Percentiles rank a stretch among this genome's conserved stretches.
phyloP scores from a whole-genome alignment of 2,113 vertebrate species.

The Rhizomys pruinosus region DNA sequence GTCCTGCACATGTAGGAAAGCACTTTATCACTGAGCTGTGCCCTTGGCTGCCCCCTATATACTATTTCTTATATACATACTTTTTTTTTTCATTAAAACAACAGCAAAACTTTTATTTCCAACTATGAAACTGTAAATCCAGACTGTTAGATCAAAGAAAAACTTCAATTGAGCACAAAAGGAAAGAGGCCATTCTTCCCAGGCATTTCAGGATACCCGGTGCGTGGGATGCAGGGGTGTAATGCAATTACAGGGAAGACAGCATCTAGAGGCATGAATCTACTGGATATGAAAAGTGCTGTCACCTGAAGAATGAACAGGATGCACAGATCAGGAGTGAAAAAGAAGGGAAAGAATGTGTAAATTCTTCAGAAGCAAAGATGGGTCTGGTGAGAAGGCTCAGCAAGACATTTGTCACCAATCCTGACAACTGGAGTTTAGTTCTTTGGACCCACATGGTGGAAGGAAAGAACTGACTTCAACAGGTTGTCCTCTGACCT shows the following conservation, averaged over 20 bases:
- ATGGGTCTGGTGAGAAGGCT: background rate
- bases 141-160: background rate
- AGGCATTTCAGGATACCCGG: background rate
- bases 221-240: background rate
- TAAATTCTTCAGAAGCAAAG: background rate
- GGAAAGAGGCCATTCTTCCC: background rate
- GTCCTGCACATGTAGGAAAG: background rate
- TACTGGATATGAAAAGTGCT: background rate
- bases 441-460: background rate
- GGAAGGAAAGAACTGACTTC: background rate
- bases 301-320: background rate
- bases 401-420: background rate
- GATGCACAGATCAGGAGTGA: background rate
- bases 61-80: background rate
- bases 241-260: background rate
- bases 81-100: background rate
- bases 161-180: background rate
- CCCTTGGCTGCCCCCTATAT: too few species aligned
- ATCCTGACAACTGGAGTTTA: too few species aligned
- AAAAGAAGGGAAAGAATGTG: background rate
- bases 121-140: background rate
- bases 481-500: background rate
- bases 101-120: background rate
- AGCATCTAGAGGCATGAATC: background rate
- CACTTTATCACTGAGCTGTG: background rate